Base-by-base conservation (phyloP, 2,113 vertebrate genomes). In the Sebastes fasciatus region DNA sequence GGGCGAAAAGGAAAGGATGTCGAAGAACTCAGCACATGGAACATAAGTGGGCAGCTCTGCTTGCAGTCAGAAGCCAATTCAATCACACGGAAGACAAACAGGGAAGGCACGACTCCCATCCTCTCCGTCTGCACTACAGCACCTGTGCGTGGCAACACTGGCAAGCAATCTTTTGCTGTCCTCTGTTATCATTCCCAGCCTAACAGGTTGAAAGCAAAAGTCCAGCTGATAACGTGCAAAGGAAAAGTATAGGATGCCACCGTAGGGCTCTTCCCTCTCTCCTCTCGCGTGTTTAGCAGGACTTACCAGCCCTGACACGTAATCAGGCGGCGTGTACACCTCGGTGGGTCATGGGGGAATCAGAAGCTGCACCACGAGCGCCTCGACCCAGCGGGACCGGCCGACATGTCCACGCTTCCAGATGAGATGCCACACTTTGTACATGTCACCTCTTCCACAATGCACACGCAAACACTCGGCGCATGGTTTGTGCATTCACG, bases 241-340 rank as follows among this genome's bases (percentile, higher is more conserved):
- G 65, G 43, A 67, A 70, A 78, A 46, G 77, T 51, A 7, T 49
- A 73, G 69, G 78, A 62, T 58, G 80, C 71, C 83, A 63, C 67
- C 4, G 46, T 46, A 65, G 88, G 67, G 26, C 55, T 43, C 26
- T 11, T 10, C 60, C 61, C 40, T 40, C 62, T 60, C 34, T 60
- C 49, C 77, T 54, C 69, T 42, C 5, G 69, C 72, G 74, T 67
- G 78, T 88, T 88, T 58, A 74, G 76, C 82, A 68, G 87, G 87
- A 79, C 88, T 93, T 82, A 93, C 85, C 64, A 73, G 76, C 77
- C 77, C 88, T 93, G 91, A 94, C 93, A 89, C 88, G 80, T 83
- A 94, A 94, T 94, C 94, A 91, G 92, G 64, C 77, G 2, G 34
- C 8, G 49, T 42, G 77, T 49, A 48, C 79, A 80, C 83, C 82